Evolutionary conservation across 2,888 invertebrate species (phyloP), one percentile per base, ranked within the genome.

Genomic region (Drosophila subsilvestris): DNA sequence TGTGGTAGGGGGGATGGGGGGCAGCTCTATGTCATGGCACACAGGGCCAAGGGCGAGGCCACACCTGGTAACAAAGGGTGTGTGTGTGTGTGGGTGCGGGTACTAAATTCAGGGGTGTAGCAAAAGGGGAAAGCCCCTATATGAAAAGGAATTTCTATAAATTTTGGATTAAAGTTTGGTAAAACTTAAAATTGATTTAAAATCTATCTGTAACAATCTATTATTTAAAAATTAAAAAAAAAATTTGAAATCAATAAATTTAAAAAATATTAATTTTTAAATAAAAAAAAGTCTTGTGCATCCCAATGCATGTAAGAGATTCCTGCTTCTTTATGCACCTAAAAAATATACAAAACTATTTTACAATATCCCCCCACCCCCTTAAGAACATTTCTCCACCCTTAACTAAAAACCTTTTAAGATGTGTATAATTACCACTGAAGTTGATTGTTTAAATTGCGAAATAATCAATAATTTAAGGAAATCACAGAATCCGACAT

Each of bases 21-120:
- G 18, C 50, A 62, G 42, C 20, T 44, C 45, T 43, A 56, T 57
- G 32, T 47, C 55, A 54, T 37, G 75, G 29, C 57, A n/a, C 42
- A 43, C 27, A 18, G 18, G 37, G 37, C 37, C 37, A 58, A 79
- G 82, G 79, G 79, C 68, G 73, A 59, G 82, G 59, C 32, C 32
- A 50, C 32, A 50, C 49, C 61, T 42, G 49, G 54, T 27, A 59
- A 25, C 22, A 22, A 57, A 57, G 45, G 62, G 57, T 22, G 22
- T 42, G 25, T 25, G 25, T 6, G 25, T 6, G 14, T 37, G 32
- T 4, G 32, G 32, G 32, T 32, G 37, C 14, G 37, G 37, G 4
- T 37, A 12, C 14, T 37, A 14, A 4, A 12, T 45, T 25, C 48
- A 18, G 48, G 48, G 48, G 55, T 56, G 27, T 48, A n/a, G 48